Percentiles rank a stretch among this genome's conserved stretches.
Conservation (phyloP, 2,113 vertebrate genomes). For the Rousettus leschenaultii region DNA sequence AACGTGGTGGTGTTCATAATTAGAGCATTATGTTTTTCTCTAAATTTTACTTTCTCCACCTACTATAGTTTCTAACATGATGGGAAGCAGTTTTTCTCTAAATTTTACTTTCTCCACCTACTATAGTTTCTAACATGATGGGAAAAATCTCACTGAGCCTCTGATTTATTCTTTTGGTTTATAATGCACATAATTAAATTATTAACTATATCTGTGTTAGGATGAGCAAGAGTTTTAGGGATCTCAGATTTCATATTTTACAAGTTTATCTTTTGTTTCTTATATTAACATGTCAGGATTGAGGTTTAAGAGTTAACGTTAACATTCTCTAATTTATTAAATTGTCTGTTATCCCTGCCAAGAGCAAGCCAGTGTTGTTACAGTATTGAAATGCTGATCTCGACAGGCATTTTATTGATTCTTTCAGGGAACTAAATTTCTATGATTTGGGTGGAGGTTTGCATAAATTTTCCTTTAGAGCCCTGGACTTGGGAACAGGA, state of each 20-base stretch:
- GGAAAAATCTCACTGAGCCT: not conserved
- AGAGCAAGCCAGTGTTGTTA: not conserved
- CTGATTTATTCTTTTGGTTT: not conserved
- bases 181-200: not conserved
- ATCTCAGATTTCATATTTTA: not conserved
- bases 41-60: not conserved
- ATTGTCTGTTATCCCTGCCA: not conserved
- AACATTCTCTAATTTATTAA: not conserved
- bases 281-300: not conserved
- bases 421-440: not conserved
- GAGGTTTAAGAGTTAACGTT: conserved; percentile 31
- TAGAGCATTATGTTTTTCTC: not conserved
- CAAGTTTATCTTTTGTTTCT: not conserved
- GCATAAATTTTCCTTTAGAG: not conserved
- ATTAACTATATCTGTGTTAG: conserved; percentile 29
- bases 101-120: not conserved
- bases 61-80: not conserved
- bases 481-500: not conserved
- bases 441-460: not conserved
- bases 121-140: not conserved
- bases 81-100: not conserved
- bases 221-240: not conserved
- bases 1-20: not conserved
- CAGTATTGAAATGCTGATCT: conserved; percentile 2
- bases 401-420: not conserved